phyloP scores from a whole-genome alignment of 2,888 invertebrate genomes.

The Endotricha flammealis region DNA sequence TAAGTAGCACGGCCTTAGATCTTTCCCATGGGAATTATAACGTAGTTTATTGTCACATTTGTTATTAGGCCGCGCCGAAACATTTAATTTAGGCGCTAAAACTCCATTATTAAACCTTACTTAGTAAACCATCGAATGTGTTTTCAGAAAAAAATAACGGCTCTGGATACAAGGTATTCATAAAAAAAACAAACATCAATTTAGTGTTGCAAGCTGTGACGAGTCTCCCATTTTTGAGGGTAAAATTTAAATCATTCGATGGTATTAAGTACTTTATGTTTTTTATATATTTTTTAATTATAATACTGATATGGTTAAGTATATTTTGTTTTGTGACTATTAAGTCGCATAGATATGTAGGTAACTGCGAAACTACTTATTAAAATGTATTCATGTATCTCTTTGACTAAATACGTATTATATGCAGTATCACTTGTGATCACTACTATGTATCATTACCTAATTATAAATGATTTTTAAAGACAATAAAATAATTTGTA shows the following conservation, averaged over 20 bases:
- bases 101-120: background rate
- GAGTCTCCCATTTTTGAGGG: constrained; percentile 1
- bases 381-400: constrained; percentile 36
- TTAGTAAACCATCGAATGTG: constrained; percentile 4
- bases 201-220: constrained; percentile 14
- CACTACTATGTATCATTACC: constrained; percentile 51
- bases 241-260: constrained; percentile 13
- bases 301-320: constrained; percentile 29
- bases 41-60: constrained; percentile 21
- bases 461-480: constrained; percentile 52
- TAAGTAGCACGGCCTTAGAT: constrained; percentile 36
- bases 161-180: no score
- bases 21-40: constrained; percentile 15
- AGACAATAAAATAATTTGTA: constrained; percentile 69
- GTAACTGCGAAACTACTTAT: constrained; percentile 48
- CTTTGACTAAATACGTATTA: constrained; percentile 49
- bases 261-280: constrained; percentile 9
- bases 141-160: background rate
- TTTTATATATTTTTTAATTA: constrained; percentile 9
- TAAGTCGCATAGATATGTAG: constrained; percentile 58
- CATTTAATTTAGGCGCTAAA: constrained; percentile 2
- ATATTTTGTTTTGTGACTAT: constrained; percentile 14
- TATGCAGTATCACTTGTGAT: constrained; percentile 55
- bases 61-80: constrained; percentile 19
- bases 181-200: background rate